These are phyloP conservation scores for Orestias chungarensis DNA, from an alignment of 2,797 vertebrate genomes.

Conservation along the genomic window DNA sequence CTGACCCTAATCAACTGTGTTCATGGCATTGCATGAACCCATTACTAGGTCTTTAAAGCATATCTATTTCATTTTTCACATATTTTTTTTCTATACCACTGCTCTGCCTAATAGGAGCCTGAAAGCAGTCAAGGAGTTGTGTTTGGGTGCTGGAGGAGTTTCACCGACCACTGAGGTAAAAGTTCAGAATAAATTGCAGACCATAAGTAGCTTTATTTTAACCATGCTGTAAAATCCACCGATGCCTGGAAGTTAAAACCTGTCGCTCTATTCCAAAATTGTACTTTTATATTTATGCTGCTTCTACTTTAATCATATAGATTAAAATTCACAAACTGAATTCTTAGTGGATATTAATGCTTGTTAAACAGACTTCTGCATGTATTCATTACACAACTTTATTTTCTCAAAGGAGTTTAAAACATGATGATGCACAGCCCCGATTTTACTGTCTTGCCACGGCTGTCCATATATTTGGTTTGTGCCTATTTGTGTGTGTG, in stretches of 20 bases:
- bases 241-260: constrained; percentile 28
- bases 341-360: constrained; percentile 30
- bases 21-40: constrained; percentile 76
- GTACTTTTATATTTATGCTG: constrained; percentile 34
- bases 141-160: constrained; percentile 33
- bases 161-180: constrained; percentile 31
- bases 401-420: constrained; percentile 20
- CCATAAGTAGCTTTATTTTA: constrained; percentile 28
- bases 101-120: constrained; percentile 71
- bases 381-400: constrained; percentile 17
- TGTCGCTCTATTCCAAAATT: constrained; percentile 36
- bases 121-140: constrained; percentile 19
- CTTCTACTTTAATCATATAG: constrained; percentile 51
- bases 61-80: constrained; percentile 78
- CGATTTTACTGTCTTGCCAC: not conserved
- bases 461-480: constrained; percentile 4
- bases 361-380: constrained; percentile 9
- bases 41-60: constrained; percentile 79
- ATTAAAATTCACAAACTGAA: constrained; percentile 48
- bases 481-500: constrained; percentile 4
- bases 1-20: constrained; percentile 79
- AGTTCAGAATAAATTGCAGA: constrained; percentile 42
- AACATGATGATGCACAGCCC: constrained; percentile 8
- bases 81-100: constrained; percentile 69
- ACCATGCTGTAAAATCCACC: constrained; percentile 46